These are phyloP conservation scores for Laupala kohalensis DNA, from an alignment of 1,140 invertebrate species.

Conservation along the genomic window DNA sequence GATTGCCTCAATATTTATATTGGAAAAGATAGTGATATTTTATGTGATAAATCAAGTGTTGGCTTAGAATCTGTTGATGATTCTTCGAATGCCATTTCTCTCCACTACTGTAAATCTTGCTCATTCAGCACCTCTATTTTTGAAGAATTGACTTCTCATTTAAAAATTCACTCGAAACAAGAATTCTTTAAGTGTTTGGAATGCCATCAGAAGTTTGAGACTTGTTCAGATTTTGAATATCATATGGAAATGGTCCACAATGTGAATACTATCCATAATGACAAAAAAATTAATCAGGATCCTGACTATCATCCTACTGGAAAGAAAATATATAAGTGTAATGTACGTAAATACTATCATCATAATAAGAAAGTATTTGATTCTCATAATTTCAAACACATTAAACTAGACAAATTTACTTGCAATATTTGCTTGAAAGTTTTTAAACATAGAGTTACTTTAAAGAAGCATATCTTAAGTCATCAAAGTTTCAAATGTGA, in stretches of 20 bases:
- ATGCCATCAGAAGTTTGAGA: slow-evolving; percentile 4
- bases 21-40: too few relatives aligned
- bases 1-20: too few relatives aligned
- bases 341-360: slow-evolving; percentile 4
- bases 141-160: not conserved
- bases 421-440: slow-evolving; percentile 7
- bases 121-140: slow-evolving; percentile 2
- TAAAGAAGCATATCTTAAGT: slow-evolving; percentile 9
- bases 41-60: not conserved
- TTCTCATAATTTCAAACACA: not conserved
- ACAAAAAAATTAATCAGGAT: not conserved
- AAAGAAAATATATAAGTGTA: slow-evolving; percentile 8
- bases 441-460: slow-evolving; percentile 2
- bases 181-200: slow-evolving; percentile 6
- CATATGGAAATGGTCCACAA: slow-evolving; percentile 4
- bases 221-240: not conserved
- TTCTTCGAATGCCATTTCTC: not conserved
- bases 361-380: slow-evolving; percentile 5
- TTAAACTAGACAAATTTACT: not conserved
- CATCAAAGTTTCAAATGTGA: slow-evolving; percentile 11
- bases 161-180: slow-evolving; percentile 6
- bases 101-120: slow-evolving; percentile 1
- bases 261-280: not conserved
- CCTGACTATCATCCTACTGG: not conserved
- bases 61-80: not conserved